These are phyloP conservation scores for Rhabdornis inornatus DNA, from an alignment of 2,113 vertebrate genomes.

Conservation along the genomic window DNA sequence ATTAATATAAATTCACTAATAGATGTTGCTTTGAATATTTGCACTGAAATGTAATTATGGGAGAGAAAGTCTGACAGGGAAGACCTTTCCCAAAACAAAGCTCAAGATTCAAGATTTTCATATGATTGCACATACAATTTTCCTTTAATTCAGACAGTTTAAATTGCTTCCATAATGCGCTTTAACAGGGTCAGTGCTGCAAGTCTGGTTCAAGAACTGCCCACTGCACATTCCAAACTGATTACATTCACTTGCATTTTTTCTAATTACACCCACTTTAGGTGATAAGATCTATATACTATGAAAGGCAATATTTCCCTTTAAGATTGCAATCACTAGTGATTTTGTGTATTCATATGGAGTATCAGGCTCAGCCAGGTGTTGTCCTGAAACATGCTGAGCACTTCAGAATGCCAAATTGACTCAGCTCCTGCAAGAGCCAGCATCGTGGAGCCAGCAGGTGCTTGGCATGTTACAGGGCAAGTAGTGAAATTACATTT, in stretches of 20 bases:
- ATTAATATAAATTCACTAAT: neutral
- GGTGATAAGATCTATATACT: neutral
- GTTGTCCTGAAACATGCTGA: neutral
- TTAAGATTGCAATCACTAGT: neutral
- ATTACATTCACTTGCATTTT: slow-evolving; percentile 5
- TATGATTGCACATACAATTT: neutral
- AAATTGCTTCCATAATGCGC: neutral
- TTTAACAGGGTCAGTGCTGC: neutral
- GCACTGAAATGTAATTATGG: neutral
- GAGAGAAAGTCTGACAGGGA: neutral
- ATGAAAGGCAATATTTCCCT: neutral
- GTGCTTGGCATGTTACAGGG: neutral
- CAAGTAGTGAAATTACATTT: neutral
- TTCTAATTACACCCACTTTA: neutral
- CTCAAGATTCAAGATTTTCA: neutral
- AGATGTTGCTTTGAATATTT: neutral
- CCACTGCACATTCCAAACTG: neutral
- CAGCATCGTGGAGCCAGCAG: neutral
- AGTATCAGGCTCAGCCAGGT: neutral
- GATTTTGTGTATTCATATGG: neutral
- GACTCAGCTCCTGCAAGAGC: neutral
- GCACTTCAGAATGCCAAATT: neutral
- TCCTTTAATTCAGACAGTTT: neutral
- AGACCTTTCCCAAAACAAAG: neutral
- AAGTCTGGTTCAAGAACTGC: neutral